phyloP scores from a whole-genome alignment of 2,888 invertebrate genomes.

The Rhyacophila evoluta region DNA sequence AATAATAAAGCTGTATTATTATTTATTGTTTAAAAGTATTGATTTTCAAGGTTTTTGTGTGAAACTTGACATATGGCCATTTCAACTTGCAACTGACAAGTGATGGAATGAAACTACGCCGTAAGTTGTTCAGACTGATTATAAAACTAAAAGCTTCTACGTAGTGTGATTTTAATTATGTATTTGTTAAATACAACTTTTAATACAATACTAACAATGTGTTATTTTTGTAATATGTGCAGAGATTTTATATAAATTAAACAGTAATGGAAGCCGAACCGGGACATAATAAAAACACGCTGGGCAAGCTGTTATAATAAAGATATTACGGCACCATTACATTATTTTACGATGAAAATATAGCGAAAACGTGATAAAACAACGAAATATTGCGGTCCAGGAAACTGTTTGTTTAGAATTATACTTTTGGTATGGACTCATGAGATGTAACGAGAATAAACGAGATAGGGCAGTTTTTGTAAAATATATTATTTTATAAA shows the following conservation, averaged over 20 bases:
- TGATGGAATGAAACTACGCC: too few relatives aligned
- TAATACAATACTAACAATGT: background rate
- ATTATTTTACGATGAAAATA: conserved; percentile 44
- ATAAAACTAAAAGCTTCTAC: too few relatives aligned
- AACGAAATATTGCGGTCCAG: conserved; percentile 32
- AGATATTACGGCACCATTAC: conserved; percentile 39
- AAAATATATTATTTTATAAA: too few relatives aligned
- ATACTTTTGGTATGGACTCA: background rate
- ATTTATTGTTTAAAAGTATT: too few relatives aligned
- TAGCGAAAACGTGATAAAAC: conserved; percentile 42
- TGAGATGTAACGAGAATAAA: background rate
- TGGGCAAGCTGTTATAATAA: conserved; percentile 9
- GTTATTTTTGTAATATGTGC: background rate
- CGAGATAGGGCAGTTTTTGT: background rate
- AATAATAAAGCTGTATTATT: too few relatives aligned
- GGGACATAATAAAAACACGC: conserved; percentile 1
- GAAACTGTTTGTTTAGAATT: conserved; percentile 4
- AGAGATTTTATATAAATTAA: conserved; percentile 15
- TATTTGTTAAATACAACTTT: background rate
- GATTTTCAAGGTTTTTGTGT: too few relatives aligned
- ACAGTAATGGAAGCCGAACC: background rate
- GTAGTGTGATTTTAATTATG: too few relatives aligned
- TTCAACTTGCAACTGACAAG: too few relatives aligned
- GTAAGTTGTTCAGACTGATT: too few relatives aligned
- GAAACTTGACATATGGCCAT: too few relatives aligned